phyloP scores from a whole-genome alignment of 2,888 invertebrate species.

The Pycnomerus fuliginosus region DNA sequence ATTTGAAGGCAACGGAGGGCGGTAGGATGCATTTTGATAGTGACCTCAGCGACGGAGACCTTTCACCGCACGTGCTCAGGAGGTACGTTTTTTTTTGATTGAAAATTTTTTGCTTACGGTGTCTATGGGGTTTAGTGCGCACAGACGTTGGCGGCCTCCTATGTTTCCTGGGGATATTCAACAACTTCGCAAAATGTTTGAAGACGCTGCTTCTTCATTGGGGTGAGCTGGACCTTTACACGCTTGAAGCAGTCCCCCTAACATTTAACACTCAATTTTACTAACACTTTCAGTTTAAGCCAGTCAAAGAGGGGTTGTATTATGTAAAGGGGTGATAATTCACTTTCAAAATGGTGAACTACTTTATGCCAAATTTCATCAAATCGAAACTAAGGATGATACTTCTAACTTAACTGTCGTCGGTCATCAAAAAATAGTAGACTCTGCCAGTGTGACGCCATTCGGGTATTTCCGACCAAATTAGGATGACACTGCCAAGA shows the following conservation, averaged over 20 bases:
- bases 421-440: too few species aligned
- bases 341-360: too few species aligned
- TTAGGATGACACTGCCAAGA: too few species aligned
- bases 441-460: too few species aligned
- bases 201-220: conserved; percentile 63
- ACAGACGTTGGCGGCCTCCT: conserved; percentile 83
- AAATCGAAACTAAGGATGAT: too few species aligned
- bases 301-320: too few species aligned
- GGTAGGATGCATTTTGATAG: conserved; percentile 73
- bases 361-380: too few species aligned
- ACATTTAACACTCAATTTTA: conserved; percentile 14
- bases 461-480: too few species aligned
- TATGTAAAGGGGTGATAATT: too few species aligned
- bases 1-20: conserved; percentile 88
- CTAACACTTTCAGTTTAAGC: too few species aligned
- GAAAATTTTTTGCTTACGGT: not conserved
- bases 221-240: conserved; percentile 42
- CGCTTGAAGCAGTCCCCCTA: too few species aligned
- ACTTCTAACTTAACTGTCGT: too few species aligned
- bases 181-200: conserved; percentile 74
- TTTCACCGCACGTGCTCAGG: conserved; percentile 57
- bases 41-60: conserved; percentile 65
- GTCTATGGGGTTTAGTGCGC: conserved; percentile 64
- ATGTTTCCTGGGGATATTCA: conserved; percentile 77
- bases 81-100: conserved; percentile 57